Evolutionary conservation across 2,797 vertebrate species (phyloP).

Genomic region (Ctenopoma multispine): DNA sequence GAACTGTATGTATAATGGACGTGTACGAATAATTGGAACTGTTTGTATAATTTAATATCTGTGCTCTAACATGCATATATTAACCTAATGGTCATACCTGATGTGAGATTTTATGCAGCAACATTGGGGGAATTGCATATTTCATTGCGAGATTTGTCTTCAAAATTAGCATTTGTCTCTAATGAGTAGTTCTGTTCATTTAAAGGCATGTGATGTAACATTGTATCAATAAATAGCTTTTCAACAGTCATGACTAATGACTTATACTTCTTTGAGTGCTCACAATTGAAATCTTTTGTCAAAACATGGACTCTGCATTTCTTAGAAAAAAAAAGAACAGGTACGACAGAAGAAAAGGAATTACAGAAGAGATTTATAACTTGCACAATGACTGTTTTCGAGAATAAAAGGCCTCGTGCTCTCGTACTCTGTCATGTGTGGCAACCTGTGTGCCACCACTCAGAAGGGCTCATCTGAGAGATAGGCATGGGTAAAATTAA

Average conservation of each 20-base stretch:
- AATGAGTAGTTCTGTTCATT: constrained; percentile 2
- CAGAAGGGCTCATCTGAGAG: constrained; percentile 46
- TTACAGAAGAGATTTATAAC: constrained; percentile 13
- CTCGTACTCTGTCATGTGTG: constrained; percentile 18
- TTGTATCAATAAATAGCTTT: neutral
- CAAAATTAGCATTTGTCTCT: neutral
- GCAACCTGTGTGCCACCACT: constrained; percentile 12
- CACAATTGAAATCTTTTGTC: constrained; percentile 14
- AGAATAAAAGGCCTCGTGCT: constrained; percentile 37
- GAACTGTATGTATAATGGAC: neutral
- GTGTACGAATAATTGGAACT: neutral
- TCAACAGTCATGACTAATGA: neutral
- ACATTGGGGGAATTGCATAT: neutral
- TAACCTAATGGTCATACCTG: constrained; percentile 3
- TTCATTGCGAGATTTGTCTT: neutral
- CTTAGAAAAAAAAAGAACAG: neutral
- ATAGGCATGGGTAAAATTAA: constrained; percentile 5
- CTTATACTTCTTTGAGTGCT: constrained; percentile 1
- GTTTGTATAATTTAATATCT: constrained; percentile 15
- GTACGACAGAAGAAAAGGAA: constrained; percentile 5
- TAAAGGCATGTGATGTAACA: neutral
- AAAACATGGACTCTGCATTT: neutral
- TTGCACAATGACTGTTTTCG: constrained; percentile 12
- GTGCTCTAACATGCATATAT: constrained; percentile 6
- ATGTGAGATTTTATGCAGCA: constrained; percentile 1